Evolutionary conservation across 2,888 invertebrate species (phyloP), one percentile per base, ranked within the genome.

Genomic region (Germaria angustata): DNA sequence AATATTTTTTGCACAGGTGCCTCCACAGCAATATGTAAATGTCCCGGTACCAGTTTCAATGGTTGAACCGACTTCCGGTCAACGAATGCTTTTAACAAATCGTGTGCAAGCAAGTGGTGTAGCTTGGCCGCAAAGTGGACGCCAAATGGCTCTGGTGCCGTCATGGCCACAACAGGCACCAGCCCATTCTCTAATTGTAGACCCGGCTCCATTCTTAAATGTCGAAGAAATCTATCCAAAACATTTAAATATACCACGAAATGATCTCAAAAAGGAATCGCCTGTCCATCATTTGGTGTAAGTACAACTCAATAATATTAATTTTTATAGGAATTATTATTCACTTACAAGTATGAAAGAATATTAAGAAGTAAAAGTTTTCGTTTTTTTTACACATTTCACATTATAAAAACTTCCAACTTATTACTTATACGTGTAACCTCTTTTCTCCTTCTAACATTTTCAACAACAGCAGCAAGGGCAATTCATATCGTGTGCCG

Each of bases 11-110:
- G 15, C 2, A 41, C 92, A 93, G 39, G 94, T 94, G 57, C 95
- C 95, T 11, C 96, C 96, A 88, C 97, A 97, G 91, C 97, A 97
- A 91, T 97, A 98, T 91, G 97, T 94, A 86, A 91, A 91, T 87
- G 91, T 91, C 32, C 91, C 91, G 17, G 91, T 91, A 57, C 97
- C 98, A 36, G 98, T 98, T 68, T 98, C 98, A 63, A 97, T 98
- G 93, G 96, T 98, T 61, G 96, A 96, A 87, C 97, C 96, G 85
- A 94, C 94, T 84, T 95, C 94, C 77, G 95, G 95, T 24, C 93
- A 95, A 85, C 95, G 95, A 89, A 96, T 96, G 95, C 91, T 96
- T 80, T 92, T 96, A 44, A 95, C 95, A 4, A 91, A 92, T 86
- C 88, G 91, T 20, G 91, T 92, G 20, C 92, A 91, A 85, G 90